Conservation (phyloP, 1,140 invertebrate species). For the Euschistus heros region DNA sequence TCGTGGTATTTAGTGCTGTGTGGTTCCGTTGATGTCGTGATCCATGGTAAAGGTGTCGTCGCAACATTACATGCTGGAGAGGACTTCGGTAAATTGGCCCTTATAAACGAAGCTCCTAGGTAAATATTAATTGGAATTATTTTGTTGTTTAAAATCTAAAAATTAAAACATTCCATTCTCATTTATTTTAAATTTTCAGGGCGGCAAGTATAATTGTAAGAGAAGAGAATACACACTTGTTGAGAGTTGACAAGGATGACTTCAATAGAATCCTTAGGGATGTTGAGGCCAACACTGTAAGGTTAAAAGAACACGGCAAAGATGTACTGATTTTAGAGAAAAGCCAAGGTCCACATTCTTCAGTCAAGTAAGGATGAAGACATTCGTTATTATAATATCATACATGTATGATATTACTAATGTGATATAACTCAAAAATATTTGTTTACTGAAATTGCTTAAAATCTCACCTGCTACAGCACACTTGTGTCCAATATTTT, state of each 20-base stretch:
- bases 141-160: too few species aligned
- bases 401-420: neutral
- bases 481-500: too few species aligned
- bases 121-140: conserved; percentile 32
- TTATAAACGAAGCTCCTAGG: conserved; percentile 80
- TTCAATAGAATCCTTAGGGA: conserved; percentile 76
- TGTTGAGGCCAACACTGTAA: conserved; percentile 79
- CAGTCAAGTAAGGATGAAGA: neutral
- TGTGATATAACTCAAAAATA: neutral
- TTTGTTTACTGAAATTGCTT: neutral
- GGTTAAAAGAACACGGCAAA: conserved; percentile 76
- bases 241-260: conserved; percentile 78
- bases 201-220: conserved; percentile 73
- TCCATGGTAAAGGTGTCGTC: conserved; percentile 76
- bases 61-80: conserved; percentile 75
- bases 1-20: conserved; percentile 81
- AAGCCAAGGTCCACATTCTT: conserved; percentile 35
- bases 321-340: conserved; percentile 77
- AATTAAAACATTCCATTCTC: too few species aligned
- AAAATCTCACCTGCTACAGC: too few species aligned
- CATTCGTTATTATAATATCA: neutral
- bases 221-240: conserved; percentile 76
- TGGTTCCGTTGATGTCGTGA: conserved; percentile 76
- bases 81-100: conserved; percentile 78
- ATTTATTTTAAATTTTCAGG: conserved; percentile 39